Conservation (phyloP, 2,113 vertebrate genomes). For the Phocoena sinus region DNA sequence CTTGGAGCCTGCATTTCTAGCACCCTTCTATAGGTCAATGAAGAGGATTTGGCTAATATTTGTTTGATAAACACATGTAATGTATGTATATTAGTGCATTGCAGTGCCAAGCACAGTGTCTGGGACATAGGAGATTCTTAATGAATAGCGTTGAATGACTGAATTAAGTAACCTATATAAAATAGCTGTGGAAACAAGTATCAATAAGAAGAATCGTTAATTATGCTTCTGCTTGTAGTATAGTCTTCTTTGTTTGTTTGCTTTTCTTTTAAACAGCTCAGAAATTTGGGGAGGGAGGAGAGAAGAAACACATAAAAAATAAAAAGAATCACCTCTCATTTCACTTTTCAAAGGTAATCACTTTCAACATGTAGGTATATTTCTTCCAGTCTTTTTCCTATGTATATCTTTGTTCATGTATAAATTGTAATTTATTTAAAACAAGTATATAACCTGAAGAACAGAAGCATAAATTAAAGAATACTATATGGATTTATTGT, state of each 20-base stretch:
- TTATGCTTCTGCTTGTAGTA: neutral
- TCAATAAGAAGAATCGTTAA: neutral
- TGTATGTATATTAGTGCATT: neutral
- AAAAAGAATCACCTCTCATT: neutral
- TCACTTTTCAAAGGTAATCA: slow-evolving; percentile 5
- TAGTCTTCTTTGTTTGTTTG: neutral
- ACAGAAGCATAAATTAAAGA: neutral
- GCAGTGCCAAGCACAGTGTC: neutral
- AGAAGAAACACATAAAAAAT: neutral
- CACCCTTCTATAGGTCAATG: neutral
- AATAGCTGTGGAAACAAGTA: neutral
- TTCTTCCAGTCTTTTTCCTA: neutral
- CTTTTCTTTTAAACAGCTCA: slow-evolving; percentile 12
- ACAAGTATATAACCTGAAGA: neutral
- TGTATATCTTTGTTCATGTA: neutral
- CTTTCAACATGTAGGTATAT: neutral
- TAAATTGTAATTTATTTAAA: neutral
- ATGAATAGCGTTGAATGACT: neutral
- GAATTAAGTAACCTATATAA: neutral
- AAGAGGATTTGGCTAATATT: neutral
- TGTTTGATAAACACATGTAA: neutral
- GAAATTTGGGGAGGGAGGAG: neutral
- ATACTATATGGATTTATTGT: neutral
- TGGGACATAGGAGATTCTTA: neutral
- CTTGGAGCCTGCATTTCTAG: neutral